These are phyloP conservation scores for Drosophila kikkawai DNA, from an alignment of 1,140 invertebrate species.

Conservation along the genomic window DNA sequence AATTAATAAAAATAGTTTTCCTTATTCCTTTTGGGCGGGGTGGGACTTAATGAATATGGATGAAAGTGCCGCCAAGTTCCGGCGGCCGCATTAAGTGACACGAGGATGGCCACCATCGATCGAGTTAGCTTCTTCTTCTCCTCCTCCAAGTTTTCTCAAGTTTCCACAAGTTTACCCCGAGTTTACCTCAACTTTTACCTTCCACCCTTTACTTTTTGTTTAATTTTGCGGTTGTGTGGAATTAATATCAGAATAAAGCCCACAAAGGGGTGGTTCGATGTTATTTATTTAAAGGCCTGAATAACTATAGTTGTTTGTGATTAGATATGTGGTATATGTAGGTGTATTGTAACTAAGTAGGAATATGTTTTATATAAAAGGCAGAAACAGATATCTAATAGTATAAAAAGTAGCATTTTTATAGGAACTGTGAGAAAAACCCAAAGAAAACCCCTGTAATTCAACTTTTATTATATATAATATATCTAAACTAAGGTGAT, in stretches of 20 bases:
- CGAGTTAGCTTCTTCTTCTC: not conserved
- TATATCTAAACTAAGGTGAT: not conserved
- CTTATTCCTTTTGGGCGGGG: not conserved
- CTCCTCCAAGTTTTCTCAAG: not conserved
- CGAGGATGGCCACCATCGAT: conserved; percentile 9
- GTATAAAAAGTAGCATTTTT: not conserved
- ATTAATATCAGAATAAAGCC: conserved; percentile 1
- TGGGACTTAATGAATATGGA: conserved; percentile 34
- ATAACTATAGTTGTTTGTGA: not conserved
- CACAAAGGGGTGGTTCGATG: not conserved
- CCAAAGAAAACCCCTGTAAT: no score
- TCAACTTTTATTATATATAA: no score
- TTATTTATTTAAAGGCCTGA: not conserved
- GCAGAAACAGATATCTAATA: no score
- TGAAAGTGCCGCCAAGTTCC: conserved; percentile 23
- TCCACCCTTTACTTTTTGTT: not conserved
- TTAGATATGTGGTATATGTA: no score
- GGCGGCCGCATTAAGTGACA: conserved; percentile 18
- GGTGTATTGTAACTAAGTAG: not conserved
- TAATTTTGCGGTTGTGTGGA: not conserved
- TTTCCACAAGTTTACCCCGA: conserved; percentile 7
- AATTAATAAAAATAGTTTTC: conserved; percentile 68
- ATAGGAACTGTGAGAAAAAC: not conserved
- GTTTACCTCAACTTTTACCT: not conserved
- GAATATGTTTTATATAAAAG: no score